Evolutionary conservation across 2,888 invertebrate species (phyloP), one percentile per base, ranked within the genome.

Genomic region (Hofmannophila pseudospretella): DNA sequence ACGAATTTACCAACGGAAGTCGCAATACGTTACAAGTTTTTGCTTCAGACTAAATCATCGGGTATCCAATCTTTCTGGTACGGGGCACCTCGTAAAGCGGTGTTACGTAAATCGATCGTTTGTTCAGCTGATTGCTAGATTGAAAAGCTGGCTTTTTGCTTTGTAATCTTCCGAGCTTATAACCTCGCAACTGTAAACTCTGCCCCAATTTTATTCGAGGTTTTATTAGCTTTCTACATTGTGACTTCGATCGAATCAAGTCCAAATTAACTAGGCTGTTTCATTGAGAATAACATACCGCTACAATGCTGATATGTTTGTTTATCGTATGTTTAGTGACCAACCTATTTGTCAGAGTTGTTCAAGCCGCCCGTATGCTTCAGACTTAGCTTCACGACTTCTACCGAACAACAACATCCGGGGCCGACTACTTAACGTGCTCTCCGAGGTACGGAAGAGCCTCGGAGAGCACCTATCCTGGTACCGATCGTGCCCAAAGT

Each of bases 101-200:
- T 60, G 75, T 74, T 71, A 73, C 66, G 67, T 66, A 67, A 72
- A 76, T 73, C 71, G 71, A 75, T 77, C 70, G 73, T 76, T 78
- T 75, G 71, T 71, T 70, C 67, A 69, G 57, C 71, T 76, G 77
- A 79, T 73, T 76, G 72, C 66, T 68, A 70, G 67, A 73, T 78
- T 71, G 69, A 72, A 75, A 70, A 71, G 61, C 58, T 55, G 56
- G 54, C 49, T 69, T 67, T 73, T 67, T 63, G 60, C 65, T 68
- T 56, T 66, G 62, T 69, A 66, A 71, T 73, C 65, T 65, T 55
- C 44, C 44, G 54, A 33, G 28, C 35, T 35, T 30, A 35, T 35
- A 23, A 34, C 29, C 25, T 33, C 13, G 7, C 11, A 23, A 14
- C 25, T 13, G 14, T 32, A 32, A 20, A 12, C 9, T 10, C 9